Evolutionary conservation across 2,888 invertebrate genomes (phyloP).

Genomic region (Drosophila atripex): DNA sequence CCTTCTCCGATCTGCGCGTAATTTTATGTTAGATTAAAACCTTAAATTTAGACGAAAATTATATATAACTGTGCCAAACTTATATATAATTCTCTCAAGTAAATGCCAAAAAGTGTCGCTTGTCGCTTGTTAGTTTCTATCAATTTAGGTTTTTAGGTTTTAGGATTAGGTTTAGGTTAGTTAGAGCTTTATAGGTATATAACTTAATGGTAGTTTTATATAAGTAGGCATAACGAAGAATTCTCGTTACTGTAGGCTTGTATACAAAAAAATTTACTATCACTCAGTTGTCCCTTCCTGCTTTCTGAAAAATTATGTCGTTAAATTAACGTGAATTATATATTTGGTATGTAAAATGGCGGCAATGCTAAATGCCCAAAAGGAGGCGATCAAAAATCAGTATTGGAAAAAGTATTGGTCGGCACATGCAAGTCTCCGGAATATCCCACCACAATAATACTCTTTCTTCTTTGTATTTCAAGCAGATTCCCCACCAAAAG

Average conservation of each 20-base stretch:
- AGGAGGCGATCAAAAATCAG: conserved; percentile 14
- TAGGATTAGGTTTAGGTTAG: conserved; percentile 26
- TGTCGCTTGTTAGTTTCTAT: conserved; percentile 29
- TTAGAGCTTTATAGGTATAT: conserved; percentile 27
- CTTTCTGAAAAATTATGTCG: conserved; percentile 45
- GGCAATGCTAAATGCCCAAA: conserved; percentile 64
- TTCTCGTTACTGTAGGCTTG: conserved; percentile 43
- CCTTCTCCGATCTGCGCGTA: conserved; percentile 19
- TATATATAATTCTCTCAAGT: conserved; percentile 73
- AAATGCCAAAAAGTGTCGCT: conserved; percentile 71
- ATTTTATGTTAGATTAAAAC: conserved; percentile 47
- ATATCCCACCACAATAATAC: conserved; percentile 10
- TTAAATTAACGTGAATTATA: conserved; percentile 53
- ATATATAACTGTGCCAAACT: conserved; percentile 52
- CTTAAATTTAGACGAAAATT: conserved; percentile 78
- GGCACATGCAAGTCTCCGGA: conserved; percentile 57
- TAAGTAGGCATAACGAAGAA: conserved; percentile 63
- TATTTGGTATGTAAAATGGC: conserved; percentile 77
- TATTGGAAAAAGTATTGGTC: conserved; percentile 43
- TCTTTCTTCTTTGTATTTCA: conserved; percentile 32
- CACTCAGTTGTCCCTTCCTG: conserved; percentile 52
- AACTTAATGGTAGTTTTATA: conserved; percentile 66
- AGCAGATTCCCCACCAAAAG: conserved; percentile 58
- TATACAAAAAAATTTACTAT: conserved; percentile 63
- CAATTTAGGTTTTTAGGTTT: conserved; percentile 26